These are phyloP conservation scores for Porites lobata DNA, from an alignment of 92 coral and sea anemone genomes.

Conservation along the genomic window DNA sequence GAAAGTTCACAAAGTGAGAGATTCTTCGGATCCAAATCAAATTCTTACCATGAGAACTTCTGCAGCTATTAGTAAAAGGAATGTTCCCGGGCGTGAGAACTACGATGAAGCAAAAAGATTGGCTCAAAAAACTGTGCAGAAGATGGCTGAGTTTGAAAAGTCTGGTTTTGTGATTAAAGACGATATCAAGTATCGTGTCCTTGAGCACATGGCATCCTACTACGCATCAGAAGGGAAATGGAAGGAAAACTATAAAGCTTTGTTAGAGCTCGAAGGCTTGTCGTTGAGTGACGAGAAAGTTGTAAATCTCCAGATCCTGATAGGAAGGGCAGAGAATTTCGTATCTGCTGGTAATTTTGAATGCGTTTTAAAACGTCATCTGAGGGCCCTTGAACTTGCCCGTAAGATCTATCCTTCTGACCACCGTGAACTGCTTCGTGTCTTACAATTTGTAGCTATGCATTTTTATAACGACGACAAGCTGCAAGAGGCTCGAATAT, in stretches of 20 bases:
- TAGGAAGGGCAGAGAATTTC: slow-evolving; percentile 9
- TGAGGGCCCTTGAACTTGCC: no score
- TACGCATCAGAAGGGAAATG: slow-evolving; percentile 11
- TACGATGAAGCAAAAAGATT: not conserved
- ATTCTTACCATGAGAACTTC: not conserved
- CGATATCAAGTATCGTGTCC: not conserved
- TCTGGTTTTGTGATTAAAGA: not conserved
- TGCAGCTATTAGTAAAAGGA: not conserved
- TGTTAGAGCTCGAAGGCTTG: slow-evolving; percentile 4
- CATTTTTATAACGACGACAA: no score
- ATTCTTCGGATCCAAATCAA: not conserved
- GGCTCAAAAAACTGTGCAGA: not conserved
- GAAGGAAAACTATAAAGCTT: slow-evolving; percentile 12
- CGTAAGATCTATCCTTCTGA: no score
- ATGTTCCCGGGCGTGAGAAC: not conserved
- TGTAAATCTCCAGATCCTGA: not conserved
- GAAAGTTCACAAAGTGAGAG: not conserved
- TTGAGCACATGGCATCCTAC: slow-evolving; percentile 18
- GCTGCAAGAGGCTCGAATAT: not conserved
- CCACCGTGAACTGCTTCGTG: no score
- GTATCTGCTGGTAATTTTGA: no score
- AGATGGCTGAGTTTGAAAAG: not conserved
- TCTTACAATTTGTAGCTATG: no score
- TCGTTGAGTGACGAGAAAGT: not conserved
- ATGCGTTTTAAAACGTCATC: no score